Conservation (phyloP, 2,797 vertebrate genomes). For the Mionectes olivaceus region DNA sequence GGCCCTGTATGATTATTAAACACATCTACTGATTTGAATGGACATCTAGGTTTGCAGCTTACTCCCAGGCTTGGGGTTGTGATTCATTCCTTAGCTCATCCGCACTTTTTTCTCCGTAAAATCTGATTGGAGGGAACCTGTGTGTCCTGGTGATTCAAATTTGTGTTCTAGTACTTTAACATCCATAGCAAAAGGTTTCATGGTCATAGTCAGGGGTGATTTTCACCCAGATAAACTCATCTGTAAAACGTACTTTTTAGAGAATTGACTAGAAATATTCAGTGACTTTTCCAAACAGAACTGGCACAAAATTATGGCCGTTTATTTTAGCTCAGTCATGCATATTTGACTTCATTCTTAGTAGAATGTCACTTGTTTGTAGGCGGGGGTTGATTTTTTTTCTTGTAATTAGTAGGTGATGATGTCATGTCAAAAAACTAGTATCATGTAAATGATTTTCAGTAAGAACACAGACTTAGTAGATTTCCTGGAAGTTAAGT, state of each 20-base stretch:
- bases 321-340: neutral
- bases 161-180: neutral
- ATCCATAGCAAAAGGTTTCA: neutral
- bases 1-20: neutral
- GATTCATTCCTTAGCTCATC: neutral
- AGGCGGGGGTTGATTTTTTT: neutral
- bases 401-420: neutral
- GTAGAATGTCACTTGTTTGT: neutral
- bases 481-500: neutral
- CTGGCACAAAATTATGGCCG: neutral
- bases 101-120: neutral
- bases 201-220: neutral
- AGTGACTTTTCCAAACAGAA: neutral
- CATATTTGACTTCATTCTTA: neutral
- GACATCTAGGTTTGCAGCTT: accelerated
- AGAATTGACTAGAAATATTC: neutral
- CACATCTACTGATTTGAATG: neutral
- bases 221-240: neutral
- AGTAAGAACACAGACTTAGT: neutral
- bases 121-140: neutral
- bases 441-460: neutral
- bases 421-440: neutral
- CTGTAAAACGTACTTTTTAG: neutral
- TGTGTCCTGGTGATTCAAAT: neutral
- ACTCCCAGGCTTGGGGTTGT: neutral